Percentiles rank a stretch among this genome's conserved stretches.
Evolutionary conservation across 2,888 invertebrate species (phyloP).

Genomic region (Caprella mutica): DNA sequence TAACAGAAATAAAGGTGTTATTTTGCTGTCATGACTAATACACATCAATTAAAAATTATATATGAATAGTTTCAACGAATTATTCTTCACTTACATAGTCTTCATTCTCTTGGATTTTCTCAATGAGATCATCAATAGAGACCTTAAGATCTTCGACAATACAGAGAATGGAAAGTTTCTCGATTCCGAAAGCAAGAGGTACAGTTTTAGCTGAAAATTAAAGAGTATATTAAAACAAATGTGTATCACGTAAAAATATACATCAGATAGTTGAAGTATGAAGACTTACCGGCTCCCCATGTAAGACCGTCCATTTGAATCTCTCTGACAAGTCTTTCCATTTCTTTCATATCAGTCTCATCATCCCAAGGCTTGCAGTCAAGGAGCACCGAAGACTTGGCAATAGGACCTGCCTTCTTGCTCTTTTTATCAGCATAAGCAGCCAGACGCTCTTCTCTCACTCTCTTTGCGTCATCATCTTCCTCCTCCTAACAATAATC

Average conservation of each 20-base stretch:
- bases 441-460: constrained; percentile 76
- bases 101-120: constrained; percentile 79
- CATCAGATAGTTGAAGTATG: neutral
- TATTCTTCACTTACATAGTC: constrained; percentile 56
- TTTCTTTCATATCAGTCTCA: constrained; percentile 80
- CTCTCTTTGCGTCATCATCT: constrained; percentile 59
- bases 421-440: constrained; percentile 90
- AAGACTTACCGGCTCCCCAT: constrained; percentile 73
- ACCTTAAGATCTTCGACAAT: constrained; percentile 96
- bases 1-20: neutral
- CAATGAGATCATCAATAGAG: constrained; percentile 72
- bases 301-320: constrained; percentile 84
- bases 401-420: constrained; percentile 84
- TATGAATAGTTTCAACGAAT: neutral
- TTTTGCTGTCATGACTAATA: neutral
- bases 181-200: constrained; percentile 89
- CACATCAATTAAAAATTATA: neutral
- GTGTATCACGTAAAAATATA: neutral
- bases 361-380: constrained; percentile 96
- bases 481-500: constrained; percentile 2
- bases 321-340: constrained; percentile 69
- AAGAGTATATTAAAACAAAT: too few species aligned
- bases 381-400: constrained; percentile 86
- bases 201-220: constrained; percentile 64
- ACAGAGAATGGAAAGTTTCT: constrained; percentile 86